Evolutionary conservation across 2,888 invertebrate genomes (phyloP).

Genomic region (Leucoma salicis): DNA sequence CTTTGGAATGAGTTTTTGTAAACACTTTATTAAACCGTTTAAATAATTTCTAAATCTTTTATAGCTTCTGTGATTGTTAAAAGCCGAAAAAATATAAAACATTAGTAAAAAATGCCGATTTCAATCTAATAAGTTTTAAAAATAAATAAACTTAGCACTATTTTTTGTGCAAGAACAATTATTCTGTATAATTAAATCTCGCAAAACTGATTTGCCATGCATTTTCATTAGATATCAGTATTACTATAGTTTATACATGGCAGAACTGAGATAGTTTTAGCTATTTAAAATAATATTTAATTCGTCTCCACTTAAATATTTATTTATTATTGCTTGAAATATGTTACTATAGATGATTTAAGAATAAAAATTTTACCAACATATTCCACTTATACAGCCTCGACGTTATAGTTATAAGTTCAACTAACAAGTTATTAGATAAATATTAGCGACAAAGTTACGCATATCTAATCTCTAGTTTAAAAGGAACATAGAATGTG

Average conservation of each 20-base stretch:
- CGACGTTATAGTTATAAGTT: no score
- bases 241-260: background rate
- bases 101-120: constrained; percentile 17
- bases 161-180: constrained; percentile 30
- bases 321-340: no score
- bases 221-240: background rate
- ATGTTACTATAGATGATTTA: no score
- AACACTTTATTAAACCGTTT: constrained; percentile 26
- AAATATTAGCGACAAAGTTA: no score
- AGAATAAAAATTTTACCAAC: no score
- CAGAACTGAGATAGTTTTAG: no score
- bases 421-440: no score
- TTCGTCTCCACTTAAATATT: no score
- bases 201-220: background rate
- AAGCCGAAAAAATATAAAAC: constrained; percentile 17
- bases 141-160: constrained; percentile 27
- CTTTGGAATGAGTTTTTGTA: constrained; percentile 61
- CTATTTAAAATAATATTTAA: no score
- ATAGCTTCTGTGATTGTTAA: constrained; percentile 10
- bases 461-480: no score
- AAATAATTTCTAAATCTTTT: constrained; percentile 23
- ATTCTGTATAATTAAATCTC: background rate
- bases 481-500: no score
- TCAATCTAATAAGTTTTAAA: constrained; percentile 30
- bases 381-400: no score